Conservation (phyloP, 2,797 vertebrate species). For the Psittacula echo region DNA sequence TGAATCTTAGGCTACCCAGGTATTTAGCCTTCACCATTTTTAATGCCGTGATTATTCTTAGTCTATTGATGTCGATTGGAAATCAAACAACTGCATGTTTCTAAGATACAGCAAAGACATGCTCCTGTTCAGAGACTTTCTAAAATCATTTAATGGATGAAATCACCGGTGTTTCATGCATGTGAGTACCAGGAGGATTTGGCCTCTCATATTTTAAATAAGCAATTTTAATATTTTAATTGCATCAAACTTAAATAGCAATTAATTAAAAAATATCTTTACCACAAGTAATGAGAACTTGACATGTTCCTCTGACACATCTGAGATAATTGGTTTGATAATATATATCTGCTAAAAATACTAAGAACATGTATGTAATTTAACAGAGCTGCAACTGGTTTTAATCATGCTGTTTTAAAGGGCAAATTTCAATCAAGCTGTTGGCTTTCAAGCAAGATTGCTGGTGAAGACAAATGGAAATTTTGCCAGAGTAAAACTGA, state of each 20-base stretch:
- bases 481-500: slow-evolving; percentile 45
- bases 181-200: background rate
- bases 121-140: background rate
- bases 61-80: background rate
- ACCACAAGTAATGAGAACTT: slow-evolving; percentile 7
- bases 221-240: slow-evolving; percentile 32
- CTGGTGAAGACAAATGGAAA: slow-evolving; percentile 49
- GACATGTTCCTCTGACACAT: slow-evolving; percentile 44
- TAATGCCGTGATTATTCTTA: background rate
- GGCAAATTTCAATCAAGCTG: slow-evolving; percentile 46
- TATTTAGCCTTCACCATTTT: background rate
- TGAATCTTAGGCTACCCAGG: background rate
- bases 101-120: background rate
- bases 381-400: slow-evolving; percentile 9
- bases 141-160: background rate
- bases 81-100: background rate
- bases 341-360: slow-evolving; percentile 45
- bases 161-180: background rate
- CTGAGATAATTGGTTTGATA: slow-evolving; percentile 51
- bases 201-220: background rate
- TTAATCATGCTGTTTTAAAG: slow-evolving; percentile 53
- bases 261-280: slow-evolving; percentile 22
- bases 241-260: slow-evolving; percentile 11
- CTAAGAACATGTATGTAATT: slow-evolving; percentile 49
- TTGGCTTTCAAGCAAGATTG: slow-evolving; percentile 44